These are phyloP conservation scores for Lycaon pictus DNA, from an alignment of 2,113 vertebrate species.

Conservation along the genomic window DNA sequence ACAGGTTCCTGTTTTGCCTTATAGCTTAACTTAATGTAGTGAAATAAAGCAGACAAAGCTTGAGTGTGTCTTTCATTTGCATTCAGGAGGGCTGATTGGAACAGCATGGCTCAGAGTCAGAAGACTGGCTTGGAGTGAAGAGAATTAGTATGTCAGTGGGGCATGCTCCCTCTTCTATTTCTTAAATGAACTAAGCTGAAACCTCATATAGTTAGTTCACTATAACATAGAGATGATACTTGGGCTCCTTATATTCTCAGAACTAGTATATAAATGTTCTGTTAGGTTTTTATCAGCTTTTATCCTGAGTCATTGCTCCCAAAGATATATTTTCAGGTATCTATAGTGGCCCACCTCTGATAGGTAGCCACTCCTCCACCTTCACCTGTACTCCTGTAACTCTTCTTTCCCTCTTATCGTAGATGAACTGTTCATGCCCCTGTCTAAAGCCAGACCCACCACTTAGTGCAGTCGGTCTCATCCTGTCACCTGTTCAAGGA, in stretches of 20 bases:
- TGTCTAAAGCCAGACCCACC: background rate
- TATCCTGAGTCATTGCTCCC: background rate
- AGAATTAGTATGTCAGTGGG: background rate
- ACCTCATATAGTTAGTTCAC: background rate
- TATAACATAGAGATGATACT: background rate
- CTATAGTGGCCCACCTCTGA: background rate
- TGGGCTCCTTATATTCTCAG: background rate
- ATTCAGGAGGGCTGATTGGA: background rate
- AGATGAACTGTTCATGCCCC: background rate
- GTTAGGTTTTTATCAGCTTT: constrained; percentile 25
- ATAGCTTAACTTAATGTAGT: constrained; percentile 87
- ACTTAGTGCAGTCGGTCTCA: background rate
- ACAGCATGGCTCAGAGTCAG: background rate
- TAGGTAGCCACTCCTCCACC: background rate
- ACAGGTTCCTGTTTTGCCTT: constrained; percentile 83
- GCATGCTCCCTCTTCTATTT: background rate
- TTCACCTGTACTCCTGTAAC: background rate
- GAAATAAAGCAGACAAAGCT: constrained; percentile 88
- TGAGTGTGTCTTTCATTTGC: constrained; percentile 71
- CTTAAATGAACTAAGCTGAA: background rate
- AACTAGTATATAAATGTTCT: background rate
- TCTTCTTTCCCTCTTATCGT: background rate
- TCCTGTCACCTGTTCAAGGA: background rate
- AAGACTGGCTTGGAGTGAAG: background rate
- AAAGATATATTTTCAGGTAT: background rate